Evolutionary conservation across 2,113 vertebrate genomes (phyloP).

Genomic region (Fregetta grallaria): DNA sequence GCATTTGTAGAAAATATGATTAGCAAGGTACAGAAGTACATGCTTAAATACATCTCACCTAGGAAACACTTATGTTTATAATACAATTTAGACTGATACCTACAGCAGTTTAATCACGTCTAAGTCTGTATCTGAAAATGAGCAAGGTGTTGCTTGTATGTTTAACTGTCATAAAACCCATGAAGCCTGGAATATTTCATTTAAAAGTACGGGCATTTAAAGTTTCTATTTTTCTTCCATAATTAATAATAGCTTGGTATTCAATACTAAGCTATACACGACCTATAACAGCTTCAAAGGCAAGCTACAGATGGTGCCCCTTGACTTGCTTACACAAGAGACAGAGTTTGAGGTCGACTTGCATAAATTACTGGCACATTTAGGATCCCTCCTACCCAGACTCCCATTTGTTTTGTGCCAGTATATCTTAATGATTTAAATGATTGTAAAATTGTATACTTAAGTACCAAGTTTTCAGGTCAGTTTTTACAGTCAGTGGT

Average conservation of each 20-base stretch:
- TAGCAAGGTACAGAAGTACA: background rate
- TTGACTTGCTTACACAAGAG: background rate
- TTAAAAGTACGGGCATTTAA: background rate
- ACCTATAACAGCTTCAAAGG: background rate
- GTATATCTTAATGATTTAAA: background rate
- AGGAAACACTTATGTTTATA: background rate
- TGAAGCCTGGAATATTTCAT: background rate
- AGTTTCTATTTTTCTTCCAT: background rate
- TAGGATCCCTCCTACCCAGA: background rate
- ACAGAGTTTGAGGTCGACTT: background rate
- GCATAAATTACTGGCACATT: background rate
- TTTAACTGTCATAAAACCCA: background rate
- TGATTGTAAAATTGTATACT: background rate
- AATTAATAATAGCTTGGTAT: background rate
- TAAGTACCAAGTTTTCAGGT: background rate
- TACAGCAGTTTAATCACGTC: background rate
- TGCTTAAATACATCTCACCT: background rate
- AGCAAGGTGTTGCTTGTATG: background rate
- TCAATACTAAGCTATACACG: background rate
- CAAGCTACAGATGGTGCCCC: slow-evolving; percentile 29
- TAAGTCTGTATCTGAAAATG: background rate
- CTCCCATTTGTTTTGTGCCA: background rate
- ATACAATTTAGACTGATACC: background rate
- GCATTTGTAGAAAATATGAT: background rate
- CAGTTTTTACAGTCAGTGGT: background rate